A percentile compares a stretch with the other conserved stretches of the same genome.
Conservation (phyloP, 2,888 invertebrate genomes). For the Hyposoter didymator region DNA sequence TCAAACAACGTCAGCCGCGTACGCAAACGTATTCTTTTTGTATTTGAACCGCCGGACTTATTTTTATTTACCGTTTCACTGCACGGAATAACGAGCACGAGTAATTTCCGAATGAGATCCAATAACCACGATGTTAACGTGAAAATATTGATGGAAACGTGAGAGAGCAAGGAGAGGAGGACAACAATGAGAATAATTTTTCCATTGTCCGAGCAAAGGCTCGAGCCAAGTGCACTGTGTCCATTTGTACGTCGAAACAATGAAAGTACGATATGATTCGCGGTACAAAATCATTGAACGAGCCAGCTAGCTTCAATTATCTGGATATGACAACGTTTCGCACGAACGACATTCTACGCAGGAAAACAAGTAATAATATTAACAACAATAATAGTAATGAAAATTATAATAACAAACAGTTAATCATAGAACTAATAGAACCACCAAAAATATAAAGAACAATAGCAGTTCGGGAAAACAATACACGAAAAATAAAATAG, state of each 20-base stretch:
- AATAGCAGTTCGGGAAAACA: conserved; percentile 23
- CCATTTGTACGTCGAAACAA: conserved; percentile 40
- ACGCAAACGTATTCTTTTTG: background rate
- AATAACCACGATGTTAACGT: conserved; percentile 27
- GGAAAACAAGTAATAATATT: conserved; percentile 19
- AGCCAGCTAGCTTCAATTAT: conserved; percentile 2
- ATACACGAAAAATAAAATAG: conserved; percentile 33
- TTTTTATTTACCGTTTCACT: conserved; percentile 10
- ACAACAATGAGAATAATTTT: conserved; percentile 44
- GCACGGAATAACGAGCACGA: background rate
- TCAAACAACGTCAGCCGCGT: background rate
- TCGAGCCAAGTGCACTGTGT: conserved; percentile 25
- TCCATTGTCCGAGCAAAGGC: conserved; percentile 19
- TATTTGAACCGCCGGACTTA: background rate
- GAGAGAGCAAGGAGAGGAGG: background rate
- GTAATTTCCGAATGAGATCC: conserved; percentile 35
- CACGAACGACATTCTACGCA: conserved; percentile 28
- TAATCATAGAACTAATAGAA: conserved; percentile 23
- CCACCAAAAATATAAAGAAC: conserved; percentile 31
- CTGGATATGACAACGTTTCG: conserved; percentile 17
- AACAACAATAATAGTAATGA: conserved; percentile 30
- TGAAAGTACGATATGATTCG: conserved; percentile 48
- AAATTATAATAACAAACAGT: conserved; percentile 38
- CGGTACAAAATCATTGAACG: conserved; percentile 26
- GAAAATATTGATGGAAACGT: conserved; percentile 32